These are phyloP conservation scores for Dromaius novaehollandiae DNA, from an alignment of 2,113 vertebrate genomes.

Conservation along the genomic window DNA sequence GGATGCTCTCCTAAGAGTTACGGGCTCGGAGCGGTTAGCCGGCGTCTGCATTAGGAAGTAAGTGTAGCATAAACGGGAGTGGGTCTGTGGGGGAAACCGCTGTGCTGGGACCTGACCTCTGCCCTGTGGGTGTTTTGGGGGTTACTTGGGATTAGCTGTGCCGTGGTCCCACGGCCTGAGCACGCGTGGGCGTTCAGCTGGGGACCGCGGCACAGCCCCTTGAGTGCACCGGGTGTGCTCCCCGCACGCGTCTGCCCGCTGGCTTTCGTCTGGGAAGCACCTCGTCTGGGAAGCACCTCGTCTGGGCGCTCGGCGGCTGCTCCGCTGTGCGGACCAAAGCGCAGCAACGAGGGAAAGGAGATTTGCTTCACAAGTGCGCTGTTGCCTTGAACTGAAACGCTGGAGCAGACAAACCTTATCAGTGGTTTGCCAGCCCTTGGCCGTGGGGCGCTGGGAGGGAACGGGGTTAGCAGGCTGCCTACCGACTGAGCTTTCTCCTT, in stretches of 20 bases:
- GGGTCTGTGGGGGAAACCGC: not conserved
- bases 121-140: not conserved
- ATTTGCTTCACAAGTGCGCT: not conserved
- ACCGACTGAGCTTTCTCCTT: not conserved
- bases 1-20: not conserved
- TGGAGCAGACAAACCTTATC: not conserved
- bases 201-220: not conserved
- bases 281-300: not conserved
- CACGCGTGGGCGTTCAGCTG: fast-evolving
- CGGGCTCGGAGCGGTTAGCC: not conserved
- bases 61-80: not conserved
- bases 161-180: fast-evolving
- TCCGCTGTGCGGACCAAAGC: not conserved
- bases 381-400: not conserved
- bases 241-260: not conserved
- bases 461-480: not conserved
- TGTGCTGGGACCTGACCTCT: not conserved
- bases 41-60: not conserved
- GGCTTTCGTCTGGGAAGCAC: not conserved
- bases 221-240: not conserved
- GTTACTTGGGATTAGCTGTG: not conserved
- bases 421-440: not conserved
- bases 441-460: not conserved
- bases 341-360: not conserved
- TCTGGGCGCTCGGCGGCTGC: not conserved